Base-by-base conservation (phyloP, 2,113 vertebrate species). In the Brachionichthys hirsutus region DNA sequence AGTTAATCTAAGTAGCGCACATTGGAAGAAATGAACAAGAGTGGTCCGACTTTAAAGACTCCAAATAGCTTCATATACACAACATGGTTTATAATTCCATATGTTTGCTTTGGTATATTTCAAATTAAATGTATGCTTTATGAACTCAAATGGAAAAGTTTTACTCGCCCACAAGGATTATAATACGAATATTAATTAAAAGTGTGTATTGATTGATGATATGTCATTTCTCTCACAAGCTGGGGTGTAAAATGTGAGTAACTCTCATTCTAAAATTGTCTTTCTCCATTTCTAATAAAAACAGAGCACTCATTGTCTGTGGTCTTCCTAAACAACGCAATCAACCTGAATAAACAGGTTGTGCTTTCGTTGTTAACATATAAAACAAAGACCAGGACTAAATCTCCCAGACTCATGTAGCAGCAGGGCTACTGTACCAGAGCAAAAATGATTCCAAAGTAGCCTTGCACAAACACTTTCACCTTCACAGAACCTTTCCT, bases 321-420 rank as follows among this genome's bases (percentile, higher is more conserved):
- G 48, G 49, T 43, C 53, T 20, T 52, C 16, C 18, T 17, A 54
- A 44, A 35, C 22, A 41, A 78, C 63, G 62, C 45, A 3, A 11
- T n/a, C 40, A 57, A 66, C 59, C 66, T 42, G 56, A 54, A 41
- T 51, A 51, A 54, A 56, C 18, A 49, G 68, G 53, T 70, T 72
- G 67, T 49, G 45, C 45, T 49, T 42, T 24, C 67, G 84, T 82
- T 73, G 66, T 63, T 82, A 80, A 80, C 78, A 81, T 67, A 67
- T 16, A 22, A 70, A n/a, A 63, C 44, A 68, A 69, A 59, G 53
- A 48, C 44, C 44, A 50, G 24, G 34, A 49, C 41, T 53, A 48
- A 58, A 72, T 70, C 51, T 66, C 45, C 17, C n/a, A 54, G 7
- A 62, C 7, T 48, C 40, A 49, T n/a, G 38, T 7, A 42, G 47